phyloP scores from a whole-genome alignment of 1,140 invertebrate species.

The Ceratitis capitata region DNA sequence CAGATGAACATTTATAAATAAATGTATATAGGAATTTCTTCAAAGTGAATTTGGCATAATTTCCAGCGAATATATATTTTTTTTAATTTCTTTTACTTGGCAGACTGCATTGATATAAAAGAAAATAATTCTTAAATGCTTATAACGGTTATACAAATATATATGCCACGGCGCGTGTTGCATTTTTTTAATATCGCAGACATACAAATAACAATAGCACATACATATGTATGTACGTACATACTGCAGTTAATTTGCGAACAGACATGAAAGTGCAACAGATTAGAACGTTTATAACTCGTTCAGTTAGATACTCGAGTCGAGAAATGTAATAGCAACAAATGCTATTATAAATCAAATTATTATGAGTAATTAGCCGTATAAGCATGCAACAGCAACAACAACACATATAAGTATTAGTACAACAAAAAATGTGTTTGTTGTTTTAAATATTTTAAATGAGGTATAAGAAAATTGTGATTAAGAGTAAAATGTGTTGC shows the following conservation, averaged over 20 bases:
- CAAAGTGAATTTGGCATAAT: slow-evolving; percentile 19
- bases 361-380: slow-evolving; percentile 3
- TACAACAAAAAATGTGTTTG: slow-evolving; percentile 1
- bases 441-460: slow-evolving; percentile 4
- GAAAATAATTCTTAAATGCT: background rate
- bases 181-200: background rate
- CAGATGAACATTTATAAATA: background rate
- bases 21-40: background rate
- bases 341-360: background rate
- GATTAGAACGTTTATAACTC: slow-evolving; percentile 39
- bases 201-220: too few relatives aligned
- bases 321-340: background rate
- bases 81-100: background rate
- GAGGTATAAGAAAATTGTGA: background rate
- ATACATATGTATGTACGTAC: too few relatives aligned
- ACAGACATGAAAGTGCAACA: slow-evolving; percentile 43
- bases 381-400: background rate
- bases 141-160: background rate
- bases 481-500: background rate
- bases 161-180: background rate
- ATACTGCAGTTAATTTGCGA: too few relatives aligned
- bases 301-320: background rate
- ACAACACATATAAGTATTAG: background rate
- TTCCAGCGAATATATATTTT: background rate
- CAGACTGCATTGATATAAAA: background rate